Percentiles rank a stretch among this genome's conserved stretches.
Evolutionary conservation across 2,113 vertebrate genomes (phyloP).

Genomic region (Rhodinocichla rosea): DNA sequence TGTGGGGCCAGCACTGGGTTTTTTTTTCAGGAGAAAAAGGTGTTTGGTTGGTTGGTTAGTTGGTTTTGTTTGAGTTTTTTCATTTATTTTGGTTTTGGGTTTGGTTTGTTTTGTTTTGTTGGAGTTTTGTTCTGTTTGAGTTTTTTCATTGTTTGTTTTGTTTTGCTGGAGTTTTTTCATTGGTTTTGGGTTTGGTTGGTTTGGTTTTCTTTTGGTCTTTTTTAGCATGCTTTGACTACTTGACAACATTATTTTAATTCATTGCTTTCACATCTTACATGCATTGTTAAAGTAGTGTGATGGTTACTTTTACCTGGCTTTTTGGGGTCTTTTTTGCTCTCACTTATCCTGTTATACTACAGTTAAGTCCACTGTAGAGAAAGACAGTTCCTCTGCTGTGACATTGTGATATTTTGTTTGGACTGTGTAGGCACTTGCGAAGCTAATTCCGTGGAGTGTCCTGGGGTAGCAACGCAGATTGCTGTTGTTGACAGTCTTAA

Average conservation of each 20-base stretch:
- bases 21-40: fast-evolving
- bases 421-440: neutral
- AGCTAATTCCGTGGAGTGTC: neutral
- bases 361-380: neutral
- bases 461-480: neutral
- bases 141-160: neutral
- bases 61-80: neutral
- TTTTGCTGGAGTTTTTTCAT: neutral
- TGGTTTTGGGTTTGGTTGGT: neutral
- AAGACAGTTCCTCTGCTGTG: neutral
- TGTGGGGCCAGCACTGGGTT: fast-evolving
- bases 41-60: neutral
- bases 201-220: neutral
- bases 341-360: neutral
- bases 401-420: neutral
- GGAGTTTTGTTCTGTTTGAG: neutral
- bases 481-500: neutral
- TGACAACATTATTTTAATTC: neutral
- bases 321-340: neutral
- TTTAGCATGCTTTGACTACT: neutral
- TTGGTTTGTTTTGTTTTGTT: neutral
- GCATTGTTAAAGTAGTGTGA: neutral
- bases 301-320: neutral
- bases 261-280: neutral
- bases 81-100: neutral